Conservation (phyloP, 2,888 invertebrate species). For the Cepaea hortensis region DNA sequence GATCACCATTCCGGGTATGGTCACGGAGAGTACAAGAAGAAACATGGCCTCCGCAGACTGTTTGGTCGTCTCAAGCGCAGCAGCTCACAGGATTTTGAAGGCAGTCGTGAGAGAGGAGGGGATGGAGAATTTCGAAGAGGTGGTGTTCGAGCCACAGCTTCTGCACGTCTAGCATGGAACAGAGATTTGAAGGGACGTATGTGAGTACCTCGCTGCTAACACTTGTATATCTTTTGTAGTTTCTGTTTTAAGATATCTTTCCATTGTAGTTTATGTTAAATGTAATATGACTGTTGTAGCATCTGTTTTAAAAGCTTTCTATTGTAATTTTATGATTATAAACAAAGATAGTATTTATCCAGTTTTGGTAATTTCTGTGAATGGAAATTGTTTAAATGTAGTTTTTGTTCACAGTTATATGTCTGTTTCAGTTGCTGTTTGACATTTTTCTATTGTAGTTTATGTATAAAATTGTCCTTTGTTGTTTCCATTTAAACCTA, state of each 20-base stretch:
- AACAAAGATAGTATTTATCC: no score
- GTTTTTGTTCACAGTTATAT: no score
- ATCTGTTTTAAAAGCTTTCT: no score
- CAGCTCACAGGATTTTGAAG: slow-evolving; percentile 76
- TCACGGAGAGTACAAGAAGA: slow-evolving; percentile 75
- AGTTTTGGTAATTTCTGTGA: no score
- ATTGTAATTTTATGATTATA: no score
- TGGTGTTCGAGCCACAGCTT: slow-evolving; percentile 85
- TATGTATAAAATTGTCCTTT: no score
- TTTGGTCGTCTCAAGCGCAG: slow-evolving; percentile 80
- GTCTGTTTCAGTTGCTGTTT: no score
- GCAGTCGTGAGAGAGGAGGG: slow-evolving; percentile 57
- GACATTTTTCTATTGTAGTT: no score
- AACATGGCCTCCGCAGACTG: slow-evolving; percentile 82
- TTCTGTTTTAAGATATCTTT: background rate
- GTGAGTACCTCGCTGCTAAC: slow-evolving; percentile 59
- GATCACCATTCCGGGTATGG: slow-evolving; percentile 59
- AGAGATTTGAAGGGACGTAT: slow-evolving; percentile 76
- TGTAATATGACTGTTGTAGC: no score
- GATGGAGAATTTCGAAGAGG: slow-evolving; percentile 80
- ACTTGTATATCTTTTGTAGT: background rate
- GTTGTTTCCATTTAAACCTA: no score
- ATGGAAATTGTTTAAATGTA: no score
- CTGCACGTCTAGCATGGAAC: slow-evolving; percentile 82
- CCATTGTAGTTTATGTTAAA: background rate